Base-by-base conservation (phyloP, 2,113 vertebrate genomes). In the Polypterus senegalus region DNA sequence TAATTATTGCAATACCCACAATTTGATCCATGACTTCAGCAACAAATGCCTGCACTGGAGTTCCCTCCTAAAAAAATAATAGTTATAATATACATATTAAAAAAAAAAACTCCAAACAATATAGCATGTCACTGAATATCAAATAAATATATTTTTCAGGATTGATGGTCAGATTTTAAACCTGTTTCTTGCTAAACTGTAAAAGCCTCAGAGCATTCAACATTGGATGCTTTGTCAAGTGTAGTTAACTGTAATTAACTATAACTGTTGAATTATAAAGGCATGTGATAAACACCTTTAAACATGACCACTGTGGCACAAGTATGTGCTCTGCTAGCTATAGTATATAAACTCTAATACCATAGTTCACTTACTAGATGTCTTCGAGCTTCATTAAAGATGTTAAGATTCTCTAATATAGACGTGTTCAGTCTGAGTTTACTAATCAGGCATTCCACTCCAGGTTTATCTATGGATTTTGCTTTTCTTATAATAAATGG, bases 1-100 rank as follows among this genome's bases (percentile, higher is more conserved):
- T 86, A 66, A 88, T 72, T 65, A 97, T 72, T 53, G 90, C 66
- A 43, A 92, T 46, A 4, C 92, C 95, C 11, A 91, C 88, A 0
- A 94, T 72, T 68, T 86, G 81, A 46, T 71, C 46, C 10, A 79
- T 64, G 67, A 86, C 83, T 74, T 88, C 80, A 9, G 83, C 87
- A 59, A 97, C 69, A 10, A 94, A 97, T 58, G 81, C 88, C 73
- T 91, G 83, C 49, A 93, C 60, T 11, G 71, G 71, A 6, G 76
- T 86, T 8, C 86, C 87, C 5, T 85, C 83, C 96, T 97, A 72
- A 78, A 27, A 27, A 62, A 49, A 46, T 79, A 75, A 67, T 46
- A 61, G 46, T 49, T 67, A 64, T 5, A 46, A 9, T 59, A 46
- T 46, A 67, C 3, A 57, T 1, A 9, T 6, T 65, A 27, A 27